Base-by-base conservation (phyloP, 2,797 vertebrate genomes). In the Falco cherrug region DNA sequence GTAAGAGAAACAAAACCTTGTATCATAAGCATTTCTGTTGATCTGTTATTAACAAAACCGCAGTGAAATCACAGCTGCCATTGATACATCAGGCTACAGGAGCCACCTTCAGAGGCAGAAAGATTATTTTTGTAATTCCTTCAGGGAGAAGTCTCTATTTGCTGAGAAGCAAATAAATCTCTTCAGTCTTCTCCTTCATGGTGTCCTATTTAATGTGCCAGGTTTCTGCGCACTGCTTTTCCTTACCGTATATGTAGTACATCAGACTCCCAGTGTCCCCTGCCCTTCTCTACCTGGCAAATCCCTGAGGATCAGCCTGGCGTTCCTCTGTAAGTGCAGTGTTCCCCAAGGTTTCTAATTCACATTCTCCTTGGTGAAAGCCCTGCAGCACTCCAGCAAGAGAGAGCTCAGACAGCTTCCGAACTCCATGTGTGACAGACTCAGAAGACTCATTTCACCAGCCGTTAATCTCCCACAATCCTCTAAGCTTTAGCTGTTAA, bases 401-500 rank as follows among this genome's bases (percentile, higher is more conserved):
- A 70, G 59, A 33, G 81, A 82, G 68, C 84, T 94, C 63, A 56
- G 70, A 33, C 16, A 3, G 63, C 71, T 90, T 75, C 87, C 84
- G 60, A 83, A 56, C 78, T 68, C 91, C 75, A 53, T 26, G 39
- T 95, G 10, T 95, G 90, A 79, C 89, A 94, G 81, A 92, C 79
- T 86, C 90, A 12, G 16, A 91, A 96, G 95, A 77, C 87, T 91
- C 85, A 59, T 97, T 92, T 92, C 96, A 95, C 96, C 94, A 93
- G 87, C 90, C 13, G 31, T 91, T 97, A 97, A 97, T 97, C 97
- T 97, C 80, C 87, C 85, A 65, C 69, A 86, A 87, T 97, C 95
- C 92, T 89, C 95, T 89, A 94, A 97, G 51, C 53, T 80, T 97
- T 97, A 89, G 97, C 97, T 97, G 84, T 85, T 97, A 96, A 63